Base-by-base conservation (phyloP, 2,888 invertebrate species). In the Coleophora flavipennella region DNA sequence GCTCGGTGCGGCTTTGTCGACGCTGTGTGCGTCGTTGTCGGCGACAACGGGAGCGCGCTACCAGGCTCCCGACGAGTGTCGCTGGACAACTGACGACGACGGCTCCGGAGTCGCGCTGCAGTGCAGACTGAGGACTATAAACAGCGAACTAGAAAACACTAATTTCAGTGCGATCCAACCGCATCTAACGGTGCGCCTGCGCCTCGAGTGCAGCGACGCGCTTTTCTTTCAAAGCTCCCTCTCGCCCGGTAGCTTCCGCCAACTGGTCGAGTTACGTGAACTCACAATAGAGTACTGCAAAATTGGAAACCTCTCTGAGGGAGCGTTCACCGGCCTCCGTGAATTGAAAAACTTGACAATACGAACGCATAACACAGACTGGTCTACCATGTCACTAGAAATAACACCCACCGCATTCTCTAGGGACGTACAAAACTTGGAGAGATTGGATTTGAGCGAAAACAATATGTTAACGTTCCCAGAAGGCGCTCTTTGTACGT, bases 151-250 rank as follows among this genome's bases (percentile, higher is more conserved):
- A 64, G 92, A 92, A 75, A 92, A 92, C 70, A 92, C 92, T 43
- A 92, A 92, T 68, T 92, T 92, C 73, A 92, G 92, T 81, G 92
- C 92, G 47, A 93, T 93, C 55, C 93, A 93, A 75, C 90, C 92
- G 38, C 92, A 92, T 66, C 91, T 92, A 55, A 93, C 93, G 36
- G 92, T 92, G 42, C 86, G 91, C 40, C 76, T 93, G 53, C 86
- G 91, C 46, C 86, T 94, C 42, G 91, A 92, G 74, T 94, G 94
- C 79, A 92, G 91, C 75, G 92, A 92, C 67, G 91, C 90, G 49
- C 81, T 93, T 44, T 92, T 92, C 76, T 92, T 92, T 64, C 92
- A 93, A 84, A 92, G 92, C 76, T 90, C 92, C 35, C 80, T 92
- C 43, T 89, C 89, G 59, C 89, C 92, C 40, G 92, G 91, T 53